These are phyloP conservation scores for Nymphicus hollandicus DNA, from an alignment of 2,113 vertebrate genomes.

Conservation along the genomic window DNA sequence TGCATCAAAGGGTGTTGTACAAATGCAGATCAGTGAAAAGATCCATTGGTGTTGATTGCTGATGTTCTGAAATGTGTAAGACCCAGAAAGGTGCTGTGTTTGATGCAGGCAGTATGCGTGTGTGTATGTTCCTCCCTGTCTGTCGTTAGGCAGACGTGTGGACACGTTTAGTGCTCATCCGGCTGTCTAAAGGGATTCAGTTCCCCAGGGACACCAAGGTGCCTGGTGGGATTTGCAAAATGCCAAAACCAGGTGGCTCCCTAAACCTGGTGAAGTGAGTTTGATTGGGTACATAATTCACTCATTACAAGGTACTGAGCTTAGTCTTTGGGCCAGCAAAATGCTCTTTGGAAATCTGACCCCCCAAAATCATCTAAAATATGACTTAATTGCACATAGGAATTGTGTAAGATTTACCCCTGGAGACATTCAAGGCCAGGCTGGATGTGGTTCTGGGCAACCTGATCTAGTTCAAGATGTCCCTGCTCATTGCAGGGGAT, in stretches of 20 bases:
- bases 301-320: neutral
- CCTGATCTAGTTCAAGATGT: neutral
- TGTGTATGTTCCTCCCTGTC: accelerated
- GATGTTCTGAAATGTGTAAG: neutral
- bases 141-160: neutral
- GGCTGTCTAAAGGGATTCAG: neutral
- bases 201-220: neutral
- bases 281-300: neutral
- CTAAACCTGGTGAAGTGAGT: neutral
- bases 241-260: neutral
- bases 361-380: neutral
- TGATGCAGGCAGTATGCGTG: accelerated
- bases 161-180: accelerated
- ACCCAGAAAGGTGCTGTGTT: neutral
- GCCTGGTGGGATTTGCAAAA: slow-evolving; percentile 2
- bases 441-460: neutral
- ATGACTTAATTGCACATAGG: neutral
- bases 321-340: neutral
- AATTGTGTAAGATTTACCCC: neutral
- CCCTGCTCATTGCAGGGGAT: neutral
- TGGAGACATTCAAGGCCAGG: neutral
- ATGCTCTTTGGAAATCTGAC: neutral
- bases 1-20: accelerated
- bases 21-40: neutral
- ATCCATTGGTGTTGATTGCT: neutral